These are phyloP conservation scores for Globodera rostochiensis DNA, from an alignment of 1,140 invertebrate species.

Conservation along the genomic window DNA sequence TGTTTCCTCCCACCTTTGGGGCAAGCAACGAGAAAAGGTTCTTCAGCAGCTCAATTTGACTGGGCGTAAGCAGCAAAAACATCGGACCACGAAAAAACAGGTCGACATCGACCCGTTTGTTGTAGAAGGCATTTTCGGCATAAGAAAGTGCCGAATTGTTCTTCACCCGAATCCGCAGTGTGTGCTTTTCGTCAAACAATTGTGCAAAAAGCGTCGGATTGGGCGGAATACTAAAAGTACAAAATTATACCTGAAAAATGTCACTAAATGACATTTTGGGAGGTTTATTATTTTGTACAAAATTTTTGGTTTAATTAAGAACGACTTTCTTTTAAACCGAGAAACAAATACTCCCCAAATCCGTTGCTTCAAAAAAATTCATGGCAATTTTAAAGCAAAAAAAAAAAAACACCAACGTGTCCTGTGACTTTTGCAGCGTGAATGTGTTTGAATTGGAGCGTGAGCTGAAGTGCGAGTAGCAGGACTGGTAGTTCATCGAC, in stretches of 20 bases:
- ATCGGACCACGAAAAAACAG: conserved; percentile 36
- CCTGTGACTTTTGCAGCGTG: not conserved
- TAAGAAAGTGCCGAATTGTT: conserved; percentile 37
- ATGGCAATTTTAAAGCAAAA: not conserved
- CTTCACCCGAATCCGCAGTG: conserved; percentile 42
- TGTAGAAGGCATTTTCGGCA: conserved; percentile 23
- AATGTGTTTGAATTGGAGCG: conserved; percentile 32
- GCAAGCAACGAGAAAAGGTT: conserved; percentile 42
- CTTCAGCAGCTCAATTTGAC: conserved; percentile 37
- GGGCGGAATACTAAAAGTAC: conserved; percentile 44
- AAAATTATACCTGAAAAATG: not conserved
- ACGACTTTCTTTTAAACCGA: no score
- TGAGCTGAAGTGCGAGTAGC: conserved; percentile 48
- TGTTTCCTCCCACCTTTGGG: conserved; percentile 23
- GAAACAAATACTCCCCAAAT: no score
- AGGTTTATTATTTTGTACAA: not conserved
- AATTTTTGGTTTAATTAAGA: no score
- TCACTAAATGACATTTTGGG: conserved; percentile 7
- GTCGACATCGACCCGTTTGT: conserved; percentile 47
- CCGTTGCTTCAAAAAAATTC: no score
- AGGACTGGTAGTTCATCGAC: conserved; percentile 51
- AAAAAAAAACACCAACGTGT: not conserved
- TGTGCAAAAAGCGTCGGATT: conserved; percentile 49
- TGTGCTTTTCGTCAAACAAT: conserved; percentile 44
- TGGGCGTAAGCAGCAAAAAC: conserved; percentile 46